A percentile compares a stretch with the other conserved stretches of the same genome.
Conservation (phyloP, 2,888 invertebrate species). For the Zaprionus lineosus region DNA sequence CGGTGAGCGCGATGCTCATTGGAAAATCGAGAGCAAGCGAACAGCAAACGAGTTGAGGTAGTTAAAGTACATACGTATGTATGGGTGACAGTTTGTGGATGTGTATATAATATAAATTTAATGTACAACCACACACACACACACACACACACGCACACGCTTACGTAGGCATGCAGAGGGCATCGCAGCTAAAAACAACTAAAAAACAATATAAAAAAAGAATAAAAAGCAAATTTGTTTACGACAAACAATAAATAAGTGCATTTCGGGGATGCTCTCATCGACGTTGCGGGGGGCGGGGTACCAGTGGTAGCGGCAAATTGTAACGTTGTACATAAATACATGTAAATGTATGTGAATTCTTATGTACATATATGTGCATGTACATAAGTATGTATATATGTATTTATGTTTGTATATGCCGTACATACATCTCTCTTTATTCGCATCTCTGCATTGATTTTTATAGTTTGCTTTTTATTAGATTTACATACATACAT, state of each 20-base stretch:
- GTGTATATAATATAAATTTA: constrained; percentile 9
- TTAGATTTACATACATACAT: constrained; percentile 2
- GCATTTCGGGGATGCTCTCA: constrained; percentile 31
- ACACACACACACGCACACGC: constrained; percentile 1
- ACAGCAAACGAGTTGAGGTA: constrained; percentile 37
- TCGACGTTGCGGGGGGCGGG: constrained; percentile 7
- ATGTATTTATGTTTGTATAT: background rate
- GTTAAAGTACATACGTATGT: constrained; percentile 6
- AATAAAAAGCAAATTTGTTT: constrained; percentile 54
- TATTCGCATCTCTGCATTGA: constrained; percentile 38
- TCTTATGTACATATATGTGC: background rate
- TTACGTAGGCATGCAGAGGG: constrained; percentile 14
- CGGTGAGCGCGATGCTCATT: constrained; percentile 18
- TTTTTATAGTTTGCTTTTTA: constrained; percentile 43
- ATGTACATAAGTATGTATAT: background rate
- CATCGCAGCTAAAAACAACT: constrained; percentile 16
- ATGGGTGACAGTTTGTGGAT: constrained; percentile 4
- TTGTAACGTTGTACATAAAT: background rate
- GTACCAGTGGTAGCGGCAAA: too few species aligned
- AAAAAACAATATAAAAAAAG: constrained; percentile 23
- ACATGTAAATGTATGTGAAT: background rate
- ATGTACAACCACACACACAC: constrained; percentile 8
- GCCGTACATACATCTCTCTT: background rate
- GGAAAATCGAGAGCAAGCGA: background rate
- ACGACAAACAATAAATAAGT: constrained; percentile 60